Evolutionary conservation across 2,888 invertebrate genomes (phyloP).

Genomic region (Eupithecia subumbrata): DNA sequence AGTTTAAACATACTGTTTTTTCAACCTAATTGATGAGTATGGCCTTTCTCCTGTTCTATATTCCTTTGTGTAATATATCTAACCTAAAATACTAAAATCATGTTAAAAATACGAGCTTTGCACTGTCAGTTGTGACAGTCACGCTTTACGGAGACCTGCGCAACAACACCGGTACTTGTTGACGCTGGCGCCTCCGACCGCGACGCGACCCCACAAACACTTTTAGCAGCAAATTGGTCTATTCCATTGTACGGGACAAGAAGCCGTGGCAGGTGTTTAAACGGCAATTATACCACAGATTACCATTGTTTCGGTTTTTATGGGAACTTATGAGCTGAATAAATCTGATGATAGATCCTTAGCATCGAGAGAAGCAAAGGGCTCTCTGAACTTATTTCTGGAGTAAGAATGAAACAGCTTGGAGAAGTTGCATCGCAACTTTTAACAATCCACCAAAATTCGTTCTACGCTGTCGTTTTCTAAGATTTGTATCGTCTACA

Average conservation of each 20-base stretch:
- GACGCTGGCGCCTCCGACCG: conserved; percentile 56
- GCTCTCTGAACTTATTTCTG: background rate
- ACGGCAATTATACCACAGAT: background rate
- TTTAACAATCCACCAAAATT: background rate
- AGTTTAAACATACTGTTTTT: too few relatives aligned
- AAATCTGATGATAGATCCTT: background rate
- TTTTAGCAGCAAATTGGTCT: conserved; percentile 55
- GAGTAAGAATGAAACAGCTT: background rate
- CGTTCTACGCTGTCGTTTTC: conserved; percentile 8
- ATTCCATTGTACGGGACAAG: conserved; percentile 66
- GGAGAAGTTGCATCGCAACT: background rate
- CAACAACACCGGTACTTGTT: conserved; percentile 57
- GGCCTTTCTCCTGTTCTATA: background rate
- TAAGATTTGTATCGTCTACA: conserved; percentile 5
- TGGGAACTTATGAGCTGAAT: background rate
- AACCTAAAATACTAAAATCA: background rate
- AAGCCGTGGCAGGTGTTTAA: conserved; percentile 61
- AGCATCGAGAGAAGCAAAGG: background rate
- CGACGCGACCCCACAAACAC: conserved; percentile 54
- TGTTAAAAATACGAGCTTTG: conserved; percentile 23
- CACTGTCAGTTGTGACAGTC: conserved; percentile 42
- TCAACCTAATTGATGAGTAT: background rate
- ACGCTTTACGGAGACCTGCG: conserved; percentile 44
- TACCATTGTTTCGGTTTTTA: background rate
- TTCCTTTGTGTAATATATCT: background rate